These are phyloP conservation scores for Ptyas mucosa DNA, from an alignment of 2,113 vertebrate species.

Conservation along the genomic window DNA sequence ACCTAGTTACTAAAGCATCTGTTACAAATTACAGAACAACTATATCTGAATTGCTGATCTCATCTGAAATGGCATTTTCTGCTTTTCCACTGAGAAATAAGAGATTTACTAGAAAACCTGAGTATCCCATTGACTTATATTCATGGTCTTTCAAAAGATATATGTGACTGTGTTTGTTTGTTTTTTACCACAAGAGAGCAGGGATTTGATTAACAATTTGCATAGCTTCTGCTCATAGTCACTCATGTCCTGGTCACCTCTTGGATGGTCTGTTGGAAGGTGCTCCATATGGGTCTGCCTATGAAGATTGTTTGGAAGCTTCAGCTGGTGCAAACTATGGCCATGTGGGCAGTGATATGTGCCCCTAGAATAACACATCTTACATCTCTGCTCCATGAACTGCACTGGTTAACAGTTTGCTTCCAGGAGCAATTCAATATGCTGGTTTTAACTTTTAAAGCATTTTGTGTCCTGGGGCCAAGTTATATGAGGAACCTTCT, in stretches of 20 bases:
- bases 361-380: not conserved
- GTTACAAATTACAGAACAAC: accelerated
- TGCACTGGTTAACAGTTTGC: not conserved
- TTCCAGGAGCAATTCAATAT: not conserved
- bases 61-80: not conserved
- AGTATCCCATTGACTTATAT: not conserved
- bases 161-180: not conserved
- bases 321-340: not conserved
- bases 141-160: not conserved
- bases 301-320: not conserved
- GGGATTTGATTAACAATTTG: not conserved
- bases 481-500: not conserved
- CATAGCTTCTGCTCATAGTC: not conserved
- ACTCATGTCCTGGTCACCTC: not conserved
- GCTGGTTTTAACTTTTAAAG: not conserved
- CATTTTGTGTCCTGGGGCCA: not conserved
- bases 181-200: not conserved
- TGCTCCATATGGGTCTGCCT: not conserved
- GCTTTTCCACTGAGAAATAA: not conserved
- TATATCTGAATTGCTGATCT: not conserved
- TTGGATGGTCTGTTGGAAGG: not conserved
- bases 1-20: not conserved
- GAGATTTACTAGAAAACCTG: not conserved
- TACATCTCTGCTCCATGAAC: not conserved
- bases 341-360: not conserved